Evolutionary conservation across 2,797 vertebrate genomes (phyloP), one percentile per base, ranked within the genome.

Genomic region (Alosa sapidissima): DNA sequence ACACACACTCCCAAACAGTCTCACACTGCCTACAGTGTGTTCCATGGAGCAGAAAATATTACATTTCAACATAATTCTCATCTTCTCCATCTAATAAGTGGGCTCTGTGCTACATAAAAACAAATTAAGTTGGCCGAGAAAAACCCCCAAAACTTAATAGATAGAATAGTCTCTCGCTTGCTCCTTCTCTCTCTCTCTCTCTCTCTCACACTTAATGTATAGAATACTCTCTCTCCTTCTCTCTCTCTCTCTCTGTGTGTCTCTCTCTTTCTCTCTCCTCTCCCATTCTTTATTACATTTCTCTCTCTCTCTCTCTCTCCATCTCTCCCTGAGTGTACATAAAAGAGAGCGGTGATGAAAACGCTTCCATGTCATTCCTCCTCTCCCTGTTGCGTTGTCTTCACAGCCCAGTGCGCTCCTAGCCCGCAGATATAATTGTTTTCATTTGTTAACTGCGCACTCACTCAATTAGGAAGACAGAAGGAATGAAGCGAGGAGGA

Each of bases 341-440:
- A 55, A 55, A 55, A 55, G 92, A 88, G 91, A 91, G 82, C 41
- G 68, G 36, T 90, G 89, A 86, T 84, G 10, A 41, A 55, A 55
- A 55, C 16, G 16, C 16, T 16, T 13, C 54, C 1, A 14, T 55
- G 28, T 28, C 28, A 28, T 28, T 28, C 16, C 52, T 4, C 5
- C 54, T 36, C 5, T 52, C 82, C 51, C 84, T 82, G 84, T 49
- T 88, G 84, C 36, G 72, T 83, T 49, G 85, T 55, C 14, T 91
- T 92, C 88, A 91, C 9, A 90, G 92, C 91, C 88, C 91, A 90
- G 81, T 87, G 89, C 83, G 16, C 89, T 81, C 82, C 87, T 91
- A 89, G 90, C 92, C 91, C 51, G 81, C 90, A 92, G 93, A 93
- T 86, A 90, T 93, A 93, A 95, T 94, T 93, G 91, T 92, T 93